These are phyloP conservation scores for Triplophysa rosa DNA, from an alignment of 2,113 vertebrate species.

Conservation along the genomic window DNA sequence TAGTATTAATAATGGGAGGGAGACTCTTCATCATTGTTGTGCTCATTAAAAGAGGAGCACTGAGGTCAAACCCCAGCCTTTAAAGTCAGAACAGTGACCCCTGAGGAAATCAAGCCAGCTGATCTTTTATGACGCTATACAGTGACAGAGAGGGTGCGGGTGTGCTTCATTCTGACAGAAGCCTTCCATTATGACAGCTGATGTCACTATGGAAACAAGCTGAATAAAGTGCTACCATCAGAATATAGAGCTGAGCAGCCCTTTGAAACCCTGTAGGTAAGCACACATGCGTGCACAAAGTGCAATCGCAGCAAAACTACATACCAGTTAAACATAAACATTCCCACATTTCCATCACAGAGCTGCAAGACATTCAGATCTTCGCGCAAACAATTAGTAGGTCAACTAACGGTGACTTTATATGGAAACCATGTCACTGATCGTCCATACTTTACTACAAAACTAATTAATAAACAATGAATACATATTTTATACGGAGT, in stretches of 20 bases:
- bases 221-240: not conserved
- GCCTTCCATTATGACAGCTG: conserved; percentile 46
- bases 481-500: no score
- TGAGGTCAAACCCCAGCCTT: conserved; percentile 58
- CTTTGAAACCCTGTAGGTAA: not conserved
- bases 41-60: conserved; percentile 41
- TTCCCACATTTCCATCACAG: not conserved
- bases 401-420: not conserved
- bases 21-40: conserved; percentile 36
- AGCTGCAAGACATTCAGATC: not conserved
- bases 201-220: conserved; percentile 9
- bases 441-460: not conserved
- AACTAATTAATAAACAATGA: no score
- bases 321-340: not conserved
- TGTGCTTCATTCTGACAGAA: conserved; percentile 50
- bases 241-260: not conserved
- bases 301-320: not conserved
- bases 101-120: conserved; percentile 48
- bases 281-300: not conserved
- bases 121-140: conserved; percentile 57
- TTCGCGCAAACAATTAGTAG: not conserved
- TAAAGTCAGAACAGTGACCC: conserved; percentile 49
- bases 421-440: not conserved
- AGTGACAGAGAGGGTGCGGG: conserved; percentile 59
- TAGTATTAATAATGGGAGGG: conserved; percentile 31